A percentile compares a stretch with the other conserved stretches of the same genome.
Evolutionary conservation across 2,113 vertebrate species (phyloP).

Genomic region (Megatriorchis doriae): DNA sequence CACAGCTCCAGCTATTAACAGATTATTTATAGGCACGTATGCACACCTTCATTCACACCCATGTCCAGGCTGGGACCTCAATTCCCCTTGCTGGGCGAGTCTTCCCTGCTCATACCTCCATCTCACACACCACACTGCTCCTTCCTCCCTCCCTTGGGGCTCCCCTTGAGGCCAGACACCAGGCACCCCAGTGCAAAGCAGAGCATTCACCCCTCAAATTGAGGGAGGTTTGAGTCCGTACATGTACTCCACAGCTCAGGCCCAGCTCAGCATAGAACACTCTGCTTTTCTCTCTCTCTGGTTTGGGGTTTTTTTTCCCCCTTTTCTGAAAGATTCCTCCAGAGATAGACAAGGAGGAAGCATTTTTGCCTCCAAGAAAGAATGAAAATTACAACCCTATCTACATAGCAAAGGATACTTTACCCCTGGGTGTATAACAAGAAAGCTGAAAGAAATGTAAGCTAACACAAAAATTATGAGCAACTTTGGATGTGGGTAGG

Average conservation of each 20-base stretch:
- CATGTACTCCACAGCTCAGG: background rate
- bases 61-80: background rate
- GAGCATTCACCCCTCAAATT: background rate
- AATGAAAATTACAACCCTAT: constrained; percentile 65
- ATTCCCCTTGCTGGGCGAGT: background rate
- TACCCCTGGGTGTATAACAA: constrained; percentile 24
- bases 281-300: background rate
- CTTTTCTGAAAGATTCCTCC: constrained; percentile 39
- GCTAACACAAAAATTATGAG: constrained; percentile 39
- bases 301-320: background rate
- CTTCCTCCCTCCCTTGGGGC: background rate
- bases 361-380: constrained; percentile 58
- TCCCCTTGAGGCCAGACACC: background rate
- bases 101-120: background rate
- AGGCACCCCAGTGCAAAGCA: background rate
- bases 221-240: background rate
- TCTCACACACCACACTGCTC: background rate
- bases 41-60: background rate
- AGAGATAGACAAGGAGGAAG: constrained; percentile 37
- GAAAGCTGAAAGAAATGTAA: constrained; percentile 5
- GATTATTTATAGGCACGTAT: background rate
- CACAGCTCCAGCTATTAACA: background rate
- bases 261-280: background rate
- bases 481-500: background rate
- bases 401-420: constrained; percentile 62